A percentile compares a stretch with the other conserved stretches of the same genome.
Conservation (phyloP, 2,888 invertebrate genomes). For the Orchesella flavescens region DNA sequence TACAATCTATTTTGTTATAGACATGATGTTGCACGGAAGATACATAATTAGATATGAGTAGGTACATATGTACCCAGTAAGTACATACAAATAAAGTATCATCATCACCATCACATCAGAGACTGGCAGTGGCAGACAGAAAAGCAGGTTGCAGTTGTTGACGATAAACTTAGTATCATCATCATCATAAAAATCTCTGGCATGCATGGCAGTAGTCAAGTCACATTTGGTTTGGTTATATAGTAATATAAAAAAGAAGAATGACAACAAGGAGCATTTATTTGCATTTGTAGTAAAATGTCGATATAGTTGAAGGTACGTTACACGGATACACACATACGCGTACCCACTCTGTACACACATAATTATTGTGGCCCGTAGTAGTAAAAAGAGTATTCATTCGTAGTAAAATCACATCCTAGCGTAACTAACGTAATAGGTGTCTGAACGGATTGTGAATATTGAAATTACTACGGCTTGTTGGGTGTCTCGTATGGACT, state of each 20-base stretch:
- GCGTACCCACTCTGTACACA: no score
- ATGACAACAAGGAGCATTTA: slow-evolving; percentile 40
- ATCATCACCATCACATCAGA: no score
- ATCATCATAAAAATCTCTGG: not conserved
- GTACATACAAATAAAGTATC: not conserved
- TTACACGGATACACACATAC: no score
- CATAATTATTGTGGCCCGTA: slow-evolving; percentile 35
- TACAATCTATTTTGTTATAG: not conserved
- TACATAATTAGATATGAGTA: no score
- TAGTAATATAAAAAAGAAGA: slow-evolving; percentile 32
- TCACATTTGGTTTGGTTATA: slow-evolving; percentile 26
- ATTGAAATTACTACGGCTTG: slow-evolving; percentile 48
- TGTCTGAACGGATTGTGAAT: slow-evolving; percentile 44
- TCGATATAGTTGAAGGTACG: no score
- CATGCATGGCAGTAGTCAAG: slow-evolving; percentile 20
- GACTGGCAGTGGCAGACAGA: no score
- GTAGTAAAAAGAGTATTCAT: slow-evolving; percentile 30
- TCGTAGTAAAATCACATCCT: slow-evolving; percentile 15
- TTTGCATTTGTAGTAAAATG: not conserved
- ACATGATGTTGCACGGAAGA: no score
- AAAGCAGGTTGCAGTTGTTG: no score
- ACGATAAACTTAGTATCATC: no score
- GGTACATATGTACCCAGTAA: not conserved
- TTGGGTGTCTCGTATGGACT: slow-evolving; percentile 61
- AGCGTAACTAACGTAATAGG: slow-evolving; percentile 30